Base-by-base conservation (phyloP, 2,797 vertebrate genomes). In the Acrossocheilus wenchowensis region DNA sequence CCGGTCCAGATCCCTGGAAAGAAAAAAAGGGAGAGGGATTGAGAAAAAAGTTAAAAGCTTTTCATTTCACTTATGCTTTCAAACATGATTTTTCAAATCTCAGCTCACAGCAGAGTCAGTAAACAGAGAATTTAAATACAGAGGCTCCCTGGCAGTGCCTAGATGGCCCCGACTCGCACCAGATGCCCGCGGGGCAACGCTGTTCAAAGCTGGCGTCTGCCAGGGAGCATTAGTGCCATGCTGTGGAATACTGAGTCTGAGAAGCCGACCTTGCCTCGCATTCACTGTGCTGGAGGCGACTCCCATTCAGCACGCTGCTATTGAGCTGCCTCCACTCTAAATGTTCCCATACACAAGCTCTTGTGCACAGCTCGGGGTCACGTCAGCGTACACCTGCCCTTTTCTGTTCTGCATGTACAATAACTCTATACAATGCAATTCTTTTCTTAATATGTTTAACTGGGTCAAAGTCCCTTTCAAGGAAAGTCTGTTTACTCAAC, bases 1-100 rank as follows among this genome's bases (percentile, higher is more conserved):
- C 94, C 96, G 96, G 93, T 99, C 98, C 92, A 99, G 93, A 93
- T 99, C 98, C 93, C 98, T 99, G 90, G 17, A 88, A 74, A 66
- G 26, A 52, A n/a, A 60, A 64, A 62, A 6, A 14, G 62, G 6
- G 78, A 73, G n/a, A 60, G 50, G 71, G 34, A 71, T 54, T 69
- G n/a, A 19, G 60, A 78, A 36, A 83, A 81, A 41, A 73, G 41
- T 82, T 83, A 34, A 73, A 73, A 74, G 48, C 68, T 41, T 85
- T 78, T 84, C 21, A 84, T 48, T 64, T 74, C 57, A 74, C 43
- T 78, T 45, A 54, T 68, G 54, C 41, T 75, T 83, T 83, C 72
- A 74, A 83, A 74, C 21, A 75, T 26, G 3, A 43, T 69, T 69
- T 78, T 84, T 77, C 60, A 34, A 57, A 30, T 68, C 17, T 82